Percentiles rank a stretch among this genome's conserved stretches.
These are phyloP conservation scores for Drosophila ercepeae DNA, from an alignment of 1,140 invertebrate genomes.

Conservation along the genomic window DNA sequence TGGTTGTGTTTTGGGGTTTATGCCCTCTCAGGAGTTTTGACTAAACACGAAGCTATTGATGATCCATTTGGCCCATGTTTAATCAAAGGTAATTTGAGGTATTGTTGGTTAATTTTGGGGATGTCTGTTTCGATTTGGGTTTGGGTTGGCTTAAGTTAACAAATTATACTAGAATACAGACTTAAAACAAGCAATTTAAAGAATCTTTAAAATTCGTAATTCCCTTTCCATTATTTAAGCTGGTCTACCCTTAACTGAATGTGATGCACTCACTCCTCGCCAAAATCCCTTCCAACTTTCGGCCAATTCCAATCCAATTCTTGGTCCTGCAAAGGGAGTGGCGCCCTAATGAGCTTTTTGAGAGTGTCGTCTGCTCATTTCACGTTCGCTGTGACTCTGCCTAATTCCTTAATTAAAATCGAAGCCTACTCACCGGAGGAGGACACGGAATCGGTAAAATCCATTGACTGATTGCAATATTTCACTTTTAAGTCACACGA, in stretches of 20 bases:
- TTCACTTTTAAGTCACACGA: slow-evolving; percentile 78
- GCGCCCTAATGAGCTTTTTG: slow-evolving; percentile 65
- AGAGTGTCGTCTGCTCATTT: slow-evolving; percentile 50
- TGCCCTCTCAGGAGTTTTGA: slow-evolving; percentile 42
- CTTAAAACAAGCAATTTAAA: not conserved
- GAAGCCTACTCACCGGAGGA: slow-evolving; percentile 58
- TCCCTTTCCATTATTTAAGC: not conserved
- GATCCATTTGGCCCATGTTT: slow-evolving; percentile 62
- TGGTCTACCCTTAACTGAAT: slow-evolving; percentile 32
- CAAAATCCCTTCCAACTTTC: slow-evolving; percentile 13
- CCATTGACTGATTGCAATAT: slow-evolving; percentile 81
- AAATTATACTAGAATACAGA: not conserved
- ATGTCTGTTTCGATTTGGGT: slow-evolving; percentile 6
- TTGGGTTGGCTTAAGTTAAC: not conserved
- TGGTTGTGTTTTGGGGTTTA: slow-evolving; percentile 7
- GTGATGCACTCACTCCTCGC: slow-evolving; percentile 25
- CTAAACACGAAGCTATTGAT: slow-evolving; percentile 42
- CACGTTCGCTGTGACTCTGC: slow-evolving; percentile 38
- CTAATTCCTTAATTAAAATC: slow-evolving; percentile 82
- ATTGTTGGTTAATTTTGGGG: slow-evolving; percentile 51
- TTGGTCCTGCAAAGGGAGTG: slow-evolving; percentile 5
- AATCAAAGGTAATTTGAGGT: slow-evolving; percentile 77
- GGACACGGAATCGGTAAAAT: slow-evolving; percentile 48
- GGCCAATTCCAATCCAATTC: slow-evolving; percentile 2
- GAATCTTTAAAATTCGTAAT: not conserved